Evolutionary conservation across 1,140 invertebrate species (phyloP).

Genomic region (Zaprionus capensis): DNA sequence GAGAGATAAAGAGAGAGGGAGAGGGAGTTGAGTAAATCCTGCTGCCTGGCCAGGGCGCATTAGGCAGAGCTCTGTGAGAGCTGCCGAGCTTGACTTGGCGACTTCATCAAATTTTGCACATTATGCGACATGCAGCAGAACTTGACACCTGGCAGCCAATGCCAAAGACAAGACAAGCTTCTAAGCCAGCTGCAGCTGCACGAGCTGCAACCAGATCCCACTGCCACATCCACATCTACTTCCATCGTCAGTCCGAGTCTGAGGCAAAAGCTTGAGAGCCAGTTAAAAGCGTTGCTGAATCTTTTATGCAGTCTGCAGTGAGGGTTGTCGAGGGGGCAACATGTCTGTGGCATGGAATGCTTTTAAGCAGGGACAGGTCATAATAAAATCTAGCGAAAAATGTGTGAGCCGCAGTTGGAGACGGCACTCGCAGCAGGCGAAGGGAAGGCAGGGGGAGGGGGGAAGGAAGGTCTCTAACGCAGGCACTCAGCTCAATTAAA

Average conservation of each 20-base stretch:
- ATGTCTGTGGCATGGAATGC: slow-evolving; percentile 63
- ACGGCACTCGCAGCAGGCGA: too few relatives aligned
- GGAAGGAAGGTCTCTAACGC: slow-evolving; percentile 17
- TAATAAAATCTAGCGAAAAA: slow-evolving; percentile 79
- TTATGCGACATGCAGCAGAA: slow-evolving; percentile 74
- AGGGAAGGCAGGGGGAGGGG: background rate
- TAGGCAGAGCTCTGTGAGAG: slow-evolving; percentile 31
- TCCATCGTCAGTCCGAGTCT: background rate
- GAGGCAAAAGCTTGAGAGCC: slow-evolving; percentile 62
- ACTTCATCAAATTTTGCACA: slow-evolving; percentile 81
- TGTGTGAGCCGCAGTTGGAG: slow-evolving; percentile 63
- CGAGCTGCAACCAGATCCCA: slow-evolving; percentile 35
- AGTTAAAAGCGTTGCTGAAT: slow-evolving; percentile 82
- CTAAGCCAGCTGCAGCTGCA: slow-evolving; percentile 44
- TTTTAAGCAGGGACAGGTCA: slow-evolving; percentile 73
- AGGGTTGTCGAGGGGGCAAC: slow-evolving; percentile 18
- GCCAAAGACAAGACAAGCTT: slow-evolving; percentile 47
- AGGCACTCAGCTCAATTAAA: slow-evolving; percentile 82
- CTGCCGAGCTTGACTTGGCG: slow-evolving; percentile 28
- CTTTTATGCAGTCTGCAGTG: slow-evolving; percentile 68
- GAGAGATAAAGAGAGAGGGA: slow-evolving; percentile 6
- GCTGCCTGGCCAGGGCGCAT: slow-evolving; percentile 37
- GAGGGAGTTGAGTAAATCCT: slow-evolving; percentile 49
- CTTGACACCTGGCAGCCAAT: slow-evolving; percentile 72
- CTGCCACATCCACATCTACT: too few relatives aligned